These are phyloP conservation scores for Diplosoma virens DNA, from an alignment of 23 tunicate species.

Conservation along the genomic window DNA sequence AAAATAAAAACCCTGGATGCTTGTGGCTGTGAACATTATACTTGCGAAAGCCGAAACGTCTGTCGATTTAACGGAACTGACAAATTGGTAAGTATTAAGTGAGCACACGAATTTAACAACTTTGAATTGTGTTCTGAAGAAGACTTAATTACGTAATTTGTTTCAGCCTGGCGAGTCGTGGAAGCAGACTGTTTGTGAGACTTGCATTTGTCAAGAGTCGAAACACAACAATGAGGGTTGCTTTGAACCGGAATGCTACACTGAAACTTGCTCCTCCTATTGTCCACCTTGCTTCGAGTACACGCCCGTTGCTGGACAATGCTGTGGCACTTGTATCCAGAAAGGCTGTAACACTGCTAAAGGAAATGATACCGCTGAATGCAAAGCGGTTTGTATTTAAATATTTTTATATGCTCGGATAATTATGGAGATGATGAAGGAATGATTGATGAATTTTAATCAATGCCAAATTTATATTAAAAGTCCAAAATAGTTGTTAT, in stretches of 20 bases:
- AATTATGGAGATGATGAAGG: no score
- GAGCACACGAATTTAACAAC: not conserved
- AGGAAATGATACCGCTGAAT: not conserved
- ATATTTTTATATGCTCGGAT: no score
- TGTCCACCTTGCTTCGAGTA: conserved; percentile 75
- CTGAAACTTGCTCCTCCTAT: conserved; percentile 33
- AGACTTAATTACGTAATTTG: not conserved
- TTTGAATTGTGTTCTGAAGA: not conserved
- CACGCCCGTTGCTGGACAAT: conserved; percentile 49
- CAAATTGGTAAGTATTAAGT: conserved; percentile 39
- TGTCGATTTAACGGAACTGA: conserved; percentile 80
- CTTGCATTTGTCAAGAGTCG: conserved; percentile 57
- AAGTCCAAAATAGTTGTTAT: no score
- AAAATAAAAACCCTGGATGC: conserved; percentile 29
- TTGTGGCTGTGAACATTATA: conserved; percentile 63
- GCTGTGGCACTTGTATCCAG: conserved; percentile 73
- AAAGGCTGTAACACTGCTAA: conserved; percentile 34
- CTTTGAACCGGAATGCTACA: conserved; percentile 32
- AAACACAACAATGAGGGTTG: conserved; percentile 43
- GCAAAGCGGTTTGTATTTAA: conserved; percentile 2
- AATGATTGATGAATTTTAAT: no score
- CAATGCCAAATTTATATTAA: no score
- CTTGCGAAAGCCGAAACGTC: conserved; percentile 59
- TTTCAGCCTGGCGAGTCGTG: conserved; percentile 69
- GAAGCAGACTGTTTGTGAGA: conserved; percentile 45